Base-by-base conservation (phyloP, 2,888 invertebrate species). In the Blastobasis lacticolella region DNA sequence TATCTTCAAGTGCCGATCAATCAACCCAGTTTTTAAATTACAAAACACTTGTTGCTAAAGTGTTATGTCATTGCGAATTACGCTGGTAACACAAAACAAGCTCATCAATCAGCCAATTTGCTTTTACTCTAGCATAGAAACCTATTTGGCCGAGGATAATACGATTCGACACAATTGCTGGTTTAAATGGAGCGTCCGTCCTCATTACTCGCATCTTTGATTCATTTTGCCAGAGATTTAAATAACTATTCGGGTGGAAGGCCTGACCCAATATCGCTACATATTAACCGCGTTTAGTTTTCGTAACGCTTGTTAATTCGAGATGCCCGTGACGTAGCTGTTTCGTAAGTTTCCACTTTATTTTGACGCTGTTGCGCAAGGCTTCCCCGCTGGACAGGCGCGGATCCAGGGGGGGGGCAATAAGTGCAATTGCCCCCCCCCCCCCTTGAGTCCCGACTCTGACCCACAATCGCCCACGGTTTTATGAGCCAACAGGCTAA, bases 321-420 rank as follows among this genome's bases (percentile, higher is more conserved):
- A 67, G 64, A 63, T 63, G 61, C 63, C 66, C 60, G 68, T 73
- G 75, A 73, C 73, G 75, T 64, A 60, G 55, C 58, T 60, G 60
- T 75, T 79, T 77, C 79, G 67, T 62, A 69, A 67, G 57, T 60
- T 54, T 67, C 70, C 67, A 71, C 69, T 78, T 77, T 81, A 82
- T 80, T 80, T 78, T 70, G 66, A 73, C 61, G 62, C 66, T 64
- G 73, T 85, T 85, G 75, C 84, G 82, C 78, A 85, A 84, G 66
- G 55, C 50, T 54, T 51, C 49, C 42, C 37, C 38, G 37, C 44
- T 23, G n/a, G n/a, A n/a, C n/a, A n/a, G n/a, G n/a, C n/a, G n/a
- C n/a, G n/a, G n/a, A n/a, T n/a, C n/a, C n/a, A n/a, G n/a, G n/a
- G n/a, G n/a, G n/a, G n/a, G n/a, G n/a, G n/a, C n/a, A n/a, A n/a